A percentile compares a stretch with the other conserved stretches of the same genome.
phyloP scores from a whole-genome alignment of 2,888 invertebrate genomes.

The Anticlea derivata region DNA sequence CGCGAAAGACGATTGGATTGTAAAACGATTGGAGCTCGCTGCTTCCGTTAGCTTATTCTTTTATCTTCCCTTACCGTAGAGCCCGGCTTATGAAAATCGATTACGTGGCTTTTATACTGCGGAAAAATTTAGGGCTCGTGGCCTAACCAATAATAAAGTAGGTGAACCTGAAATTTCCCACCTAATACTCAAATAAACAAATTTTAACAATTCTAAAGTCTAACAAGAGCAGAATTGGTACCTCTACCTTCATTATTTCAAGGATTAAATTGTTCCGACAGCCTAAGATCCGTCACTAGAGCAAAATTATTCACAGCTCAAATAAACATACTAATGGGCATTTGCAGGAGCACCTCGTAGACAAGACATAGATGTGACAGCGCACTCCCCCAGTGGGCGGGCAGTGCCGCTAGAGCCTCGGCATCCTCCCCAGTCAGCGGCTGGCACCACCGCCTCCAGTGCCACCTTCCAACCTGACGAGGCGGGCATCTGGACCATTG shows the following conservation, averaged over 20 bases:
- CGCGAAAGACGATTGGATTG: conserved; percentile 17
- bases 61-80: conserved; percentile 23
- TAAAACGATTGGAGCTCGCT: conserved; percentile 14
- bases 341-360: conserved; percentile 87
- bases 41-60: conserved; percentile 18
- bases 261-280: too few relatives aligned
- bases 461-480: conserved; percentile 99
- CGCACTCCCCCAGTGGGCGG: conserved; percentile 94
- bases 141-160: background rate
- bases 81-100: conserved; percentile 24
- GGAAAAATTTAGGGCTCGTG: conserved; percentile 10
- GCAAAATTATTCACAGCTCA: too few relatives aligned
- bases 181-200: too few relatives aligned
- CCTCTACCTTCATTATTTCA: too few relatives aligned
- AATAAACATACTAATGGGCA: background rate
- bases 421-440: conserved; percentile 91
- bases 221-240: too few relatives aligned
- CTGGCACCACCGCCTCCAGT: conserved; percentile 91
- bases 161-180: background rate
- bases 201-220: too few relatives aligned
- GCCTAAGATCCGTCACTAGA: too few relatives aligned
- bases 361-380: conserved; percentile 95
- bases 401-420: conserved; percentile 81
- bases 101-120: conserved; percentile 17
- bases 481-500: conserved; percentile 98